phyloP scores from a whole-genome alignment of 92 coral and sea anemone species.

The Porites divaricata region DNA sequence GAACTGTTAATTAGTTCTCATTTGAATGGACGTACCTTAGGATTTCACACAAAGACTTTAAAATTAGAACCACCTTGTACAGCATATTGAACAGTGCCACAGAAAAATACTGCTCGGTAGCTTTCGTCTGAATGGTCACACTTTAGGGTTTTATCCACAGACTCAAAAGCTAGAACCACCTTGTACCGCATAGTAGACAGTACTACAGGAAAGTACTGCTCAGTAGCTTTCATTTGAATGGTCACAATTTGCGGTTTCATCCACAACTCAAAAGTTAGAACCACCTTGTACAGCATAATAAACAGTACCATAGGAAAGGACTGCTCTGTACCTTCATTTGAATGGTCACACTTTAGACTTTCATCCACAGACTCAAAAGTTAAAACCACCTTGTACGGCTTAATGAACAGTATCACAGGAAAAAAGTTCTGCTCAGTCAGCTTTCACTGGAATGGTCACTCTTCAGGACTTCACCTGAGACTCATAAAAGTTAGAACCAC shows the following conservation, averaged over 20 bases:
- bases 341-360: neutral
- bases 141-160: neutral
- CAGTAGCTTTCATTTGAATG: no score
- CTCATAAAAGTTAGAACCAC: neutral
- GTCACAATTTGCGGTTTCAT: neutral
- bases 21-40: no score
- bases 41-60: no score
- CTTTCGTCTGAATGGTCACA: neutral
- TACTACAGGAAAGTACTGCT: no score
- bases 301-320: constrained; percentile 18
- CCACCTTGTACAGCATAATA: neutral
- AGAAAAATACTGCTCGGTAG: constrained; percentile 18
- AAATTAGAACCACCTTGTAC: no score
- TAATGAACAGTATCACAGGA: neutral
- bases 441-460: neutral
- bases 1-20: no score
- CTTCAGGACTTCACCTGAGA: neutral
- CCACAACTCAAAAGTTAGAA: neutral
- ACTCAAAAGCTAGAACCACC: neutral
- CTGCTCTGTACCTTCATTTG: constrained; percentile 2
- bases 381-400: no score
- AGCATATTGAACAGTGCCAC: constrained; percentile 3
- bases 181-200: no score
- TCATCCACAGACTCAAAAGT: neutral
- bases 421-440: neutral